Conservation (phyloP, 2,113 vertebrate genomes). For the Toxotes chatareus region DNA sequence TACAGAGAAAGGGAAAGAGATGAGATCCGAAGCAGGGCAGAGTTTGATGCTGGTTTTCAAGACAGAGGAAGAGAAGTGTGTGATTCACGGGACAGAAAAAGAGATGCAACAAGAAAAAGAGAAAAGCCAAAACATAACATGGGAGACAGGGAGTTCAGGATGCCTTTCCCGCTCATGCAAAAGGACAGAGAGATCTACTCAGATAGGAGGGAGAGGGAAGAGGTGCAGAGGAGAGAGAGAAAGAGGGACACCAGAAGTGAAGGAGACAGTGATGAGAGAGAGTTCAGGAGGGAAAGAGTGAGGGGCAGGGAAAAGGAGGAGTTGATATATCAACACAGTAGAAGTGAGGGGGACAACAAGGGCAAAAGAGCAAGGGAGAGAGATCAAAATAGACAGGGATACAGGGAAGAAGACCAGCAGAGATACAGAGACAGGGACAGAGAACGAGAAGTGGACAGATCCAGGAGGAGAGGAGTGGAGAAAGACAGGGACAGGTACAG, state of each 20-base stretch:
- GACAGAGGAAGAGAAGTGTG: conserved; percentile 61
- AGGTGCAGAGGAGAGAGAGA: conserved; percentile 38
- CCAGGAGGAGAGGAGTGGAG: conserved; percentile 38
- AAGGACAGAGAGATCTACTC: conserved; percentile 55
- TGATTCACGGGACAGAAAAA: conserved; percentile 54
- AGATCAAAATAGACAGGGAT: conserved; percentile 36
- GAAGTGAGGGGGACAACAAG: conserved; percentile 71
- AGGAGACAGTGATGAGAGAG: conserved; percentile 75
- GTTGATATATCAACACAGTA: conserved; percentile 63
- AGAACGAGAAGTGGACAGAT: conserved; percentile 38
- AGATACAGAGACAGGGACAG: conserved; percentile 41
- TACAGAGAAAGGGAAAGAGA: conserved; percentile 57
- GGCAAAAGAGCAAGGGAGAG: conserved; percentile 37
- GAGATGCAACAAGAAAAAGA: conserved; percentile 52
- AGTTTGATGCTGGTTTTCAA: conserved; percentile 43
- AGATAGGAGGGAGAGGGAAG: conserved; percentile 57
- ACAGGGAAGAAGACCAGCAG: conserved; percentile 39
- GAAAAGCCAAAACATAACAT: conserved; percentile 48
- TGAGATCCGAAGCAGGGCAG: conserved; percentile 36
- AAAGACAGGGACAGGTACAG: conserved; percentile 25
- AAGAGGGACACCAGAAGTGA: conserved; percentile 76
- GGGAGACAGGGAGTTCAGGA: conserved; percentile 43
- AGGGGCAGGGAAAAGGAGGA: conserved; percentile 46
- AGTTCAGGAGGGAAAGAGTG: conserved; percentile 49
- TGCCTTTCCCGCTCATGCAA: conserved; percentile 40